A percentile compares a stretch with the other conserved stretches of the same genome.
These are phyloP conservation scores for Diogma glabrata DNA, from an alignment of 2,888 invertebrate species.

Conservation along the genomic window DNA sequence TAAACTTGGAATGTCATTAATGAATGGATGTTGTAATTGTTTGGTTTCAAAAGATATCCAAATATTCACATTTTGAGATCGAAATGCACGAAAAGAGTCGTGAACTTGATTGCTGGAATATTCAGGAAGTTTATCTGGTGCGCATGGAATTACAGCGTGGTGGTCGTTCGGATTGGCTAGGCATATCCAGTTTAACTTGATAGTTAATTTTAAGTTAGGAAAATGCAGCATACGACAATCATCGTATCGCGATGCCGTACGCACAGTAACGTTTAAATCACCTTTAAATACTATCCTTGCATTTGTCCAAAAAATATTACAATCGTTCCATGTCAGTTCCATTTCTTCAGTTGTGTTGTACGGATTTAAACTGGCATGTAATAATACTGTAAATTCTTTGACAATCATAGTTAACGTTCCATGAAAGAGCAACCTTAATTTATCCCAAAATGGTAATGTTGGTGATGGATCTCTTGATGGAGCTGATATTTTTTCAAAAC, in stretches of 20 bases:
- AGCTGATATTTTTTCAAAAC: constrained; percentile 76
- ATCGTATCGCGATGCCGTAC: constrained; percentile 98
- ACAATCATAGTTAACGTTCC: constrained; percentile 84
- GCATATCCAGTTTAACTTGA: constrained; percentile 84
- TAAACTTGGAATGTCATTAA: constrained; percentile 56
- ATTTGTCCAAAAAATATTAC: constrained; percentile 93
- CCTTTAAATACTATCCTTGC: constrained; percentile 86
- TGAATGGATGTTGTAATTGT: constrained; percentile 40
- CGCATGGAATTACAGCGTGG: constrained; percentile 88
- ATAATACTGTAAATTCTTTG: constrained; percentile 74
- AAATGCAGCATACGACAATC: constrained; percentile 89
- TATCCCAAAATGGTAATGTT: constrained; percentile 95
- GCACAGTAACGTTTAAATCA: constrained; percentile 79
- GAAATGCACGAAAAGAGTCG: constrained; percentile 90
- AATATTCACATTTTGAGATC: constrained; percentile 74
- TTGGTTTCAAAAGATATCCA: constrained; percentile 69
- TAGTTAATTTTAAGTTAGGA: constrained; percentile 73
- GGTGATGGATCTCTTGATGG: constrained; percentile 88
- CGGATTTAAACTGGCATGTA: constrained; percentile 94
- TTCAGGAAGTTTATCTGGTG: constrained; percentile 91
- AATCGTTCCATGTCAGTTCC: constrained; percentile 91
- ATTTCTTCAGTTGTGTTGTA: constrained; percentile 99
- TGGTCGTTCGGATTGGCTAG: constrained; percentile 92
- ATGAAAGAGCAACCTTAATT: constrained; percentile 81
- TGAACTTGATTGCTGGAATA: constrained; percentile 93